Evolutionary conservation across 1,140 invertebrate species (phyloP).

Genomic region (Colletes gigas): DNA sequence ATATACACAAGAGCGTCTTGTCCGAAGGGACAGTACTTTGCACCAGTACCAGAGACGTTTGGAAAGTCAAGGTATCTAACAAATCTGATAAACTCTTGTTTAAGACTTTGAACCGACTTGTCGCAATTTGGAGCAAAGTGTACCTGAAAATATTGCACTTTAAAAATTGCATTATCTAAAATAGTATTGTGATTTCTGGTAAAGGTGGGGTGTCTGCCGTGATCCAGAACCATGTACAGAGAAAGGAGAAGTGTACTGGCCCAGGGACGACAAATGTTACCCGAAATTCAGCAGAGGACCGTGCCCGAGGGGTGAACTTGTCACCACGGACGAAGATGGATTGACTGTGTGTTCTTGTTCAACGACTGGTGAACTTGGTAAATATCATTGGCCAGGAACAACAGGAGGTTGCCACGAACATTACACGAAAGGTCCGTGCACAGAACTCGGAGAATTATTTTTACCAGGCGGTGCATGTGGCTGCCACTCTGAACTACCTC

Average conservation of each 20-base stretch:
- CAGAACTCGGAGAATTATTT: conserved; percentile 87
- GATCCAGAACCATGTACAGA: conserved; percentile 83
- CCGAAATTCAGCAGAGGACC: conserved; percentile 86
- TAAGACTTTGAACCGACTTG: too few relatives aligned
- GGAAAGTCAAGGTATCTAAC: conserved; percentile 63
- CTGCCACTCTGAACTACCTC: conserved; percentile 85
- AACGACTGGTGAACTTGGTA: conserved; percentile 75
- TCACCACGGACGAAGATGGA: conserved; percentile 83
- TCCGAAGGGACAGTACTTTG: conserved; percentile 86
- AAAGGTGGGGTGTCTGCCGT: conserved; percentile 87
- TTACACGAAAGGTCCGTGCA: conserved; percentile 89
- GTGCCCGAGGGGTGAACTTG: conserved; percentile 87
- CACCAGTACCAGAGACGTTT: conserved; percentile 81
- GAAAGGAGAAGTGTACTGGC: conserved; percentile 86
- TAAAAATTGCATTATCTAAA: too few relatives aligned
- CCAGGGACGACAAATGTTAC: conserved; percentile 87
- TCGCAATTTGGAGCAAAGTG: background rate
- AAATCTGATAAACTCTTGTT: background rate
- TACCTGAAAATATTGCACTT: background rate
- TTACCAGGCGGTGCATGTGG: conserved; percentile 87
- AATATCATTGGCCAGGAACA: conserved; percentile 79
- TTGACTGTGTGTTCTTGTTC: conserved; percentile 84
- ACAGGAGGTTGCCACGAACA: conserved; percentile 88
- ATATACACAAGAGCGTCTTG: conserved; percentile 88
- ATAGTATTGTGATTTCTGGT: conserved; percentile 50